phyloP scores from a whole-genome alignment of 1,140 invertebrate species.

The Pentalonia nigronervosa region DNA sequence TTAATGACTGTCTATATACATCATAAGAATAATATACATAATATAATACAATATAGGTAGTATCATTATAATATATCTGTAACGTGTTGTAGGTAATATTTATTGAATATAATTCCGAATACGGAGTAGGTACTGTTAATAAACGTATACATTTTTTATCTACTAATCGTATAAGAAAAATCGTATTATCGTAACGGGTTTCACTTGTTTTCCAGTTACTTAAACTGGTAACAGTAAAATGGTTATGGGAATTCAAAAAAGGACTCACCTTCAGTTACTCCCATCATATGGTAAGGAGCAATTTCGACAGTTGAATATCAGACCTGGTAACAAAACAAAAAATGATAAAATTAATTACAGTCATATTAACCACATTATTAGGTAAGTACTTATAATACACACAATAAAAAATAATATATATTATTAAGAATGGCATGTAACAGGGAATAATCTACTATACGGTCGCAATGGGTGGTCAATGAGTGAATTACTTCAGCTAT shows the following conservation, averaged over 20 bases:
- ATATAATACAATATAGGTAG: neutral
- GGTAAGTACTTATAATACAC: neutral
- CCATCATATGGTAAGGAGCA: conserved; percentile 57
- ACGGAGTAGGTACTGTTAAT: neutral
- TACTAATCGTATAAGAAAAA: neutral
- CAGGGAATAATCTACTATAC: neutral
- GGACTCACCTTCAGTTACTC: conserved; percentile 56
- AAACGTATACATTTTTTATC: neutral
- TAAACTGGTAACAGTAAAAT: neutral
- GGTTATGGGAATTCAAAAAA: neutral
- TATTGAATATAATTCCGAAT: neutral
- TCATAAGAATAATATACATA: neutral
- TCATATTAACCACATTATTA: neutral
- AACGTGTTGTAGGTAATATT: neutral
- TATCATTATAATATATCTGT: neutral
- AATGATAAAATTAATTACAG: conserved; percentile 27
- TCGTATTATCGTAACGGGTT: neutral
- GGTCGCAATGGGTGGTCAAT: neutral
- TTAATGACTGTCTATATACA: neutral
- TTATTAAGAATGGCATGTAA: neutral
- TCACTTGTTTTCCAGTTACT: neutral
- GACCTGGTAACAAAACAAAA: conserved; percentile 7
- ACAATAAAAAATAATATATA: neutral
- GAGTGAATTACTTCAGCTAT: neutral
- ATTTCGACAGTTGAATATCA: conserved; percentile 27